phyloP scores from a whole-genome alignment of 2,888 invertebrate genomes.

The Rosalia funebris region DNA sequence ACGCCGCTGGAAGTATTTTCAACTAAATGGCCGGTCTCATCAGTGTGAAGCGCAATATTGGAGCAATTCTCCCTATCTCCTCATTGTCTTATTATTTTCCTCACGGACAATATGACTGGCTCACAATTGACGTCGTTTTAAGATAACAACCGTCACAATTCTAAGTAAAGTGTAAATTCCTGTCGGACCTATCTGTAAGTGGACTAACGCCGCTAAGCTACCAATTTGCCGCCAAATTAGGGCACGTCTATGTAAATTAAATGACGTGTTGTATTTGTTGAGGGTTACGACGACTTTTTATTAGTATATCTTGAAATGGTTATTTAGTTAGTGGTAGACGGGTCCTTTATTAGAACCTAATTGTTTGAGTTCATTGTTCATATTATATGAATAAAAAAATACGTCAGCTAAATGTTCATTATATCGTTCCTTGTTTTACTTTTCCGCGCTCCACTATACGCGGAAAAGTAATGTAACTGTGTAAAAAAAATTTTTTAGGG shows the following conservation, averaged over 20 bases:
- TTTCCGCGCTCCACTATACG: no score
- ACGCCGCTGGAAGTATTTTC: conserved; percentile 17
- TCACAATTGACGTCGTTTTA: conserved; percentile 43
- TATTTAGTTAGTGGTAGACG: background rate
- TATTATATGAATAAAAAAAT: no score
- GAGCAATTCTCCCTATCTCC: conserved; percentile 37
- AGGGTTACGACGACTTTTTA: conserved; percentile 9
- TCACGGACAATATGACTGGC: conserved; percentile 54
- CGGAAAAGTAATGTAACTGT: no score
- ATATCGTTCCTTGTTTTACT: no score
- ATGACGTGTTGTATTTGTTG: conserved; percentile 44
- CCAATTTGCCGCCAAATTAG: conserved; percentile 51
- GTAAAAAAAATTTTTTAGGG: no score
- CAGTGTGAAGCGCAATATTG: conserved; percentile 40
- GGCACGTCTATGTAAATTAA: conserved; percentile 52
- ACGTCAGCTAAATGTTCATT: no score
- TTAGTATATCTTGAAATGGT: conserved; percentile 3
- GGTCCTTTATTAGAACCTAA: background rate
- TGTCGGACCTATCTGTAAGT: conserved; percentile 43
- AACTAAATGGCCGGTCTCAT: conserved; percentile 39
- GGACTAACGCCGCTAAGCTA: conserved; percentile 49
- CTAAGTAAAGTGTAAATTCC: conserved; percentile 44
- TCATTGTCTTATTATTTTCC: conserved; percentile 52
- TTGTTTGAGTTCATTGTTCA: no score
- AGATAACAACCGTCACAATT: conserved; percentile 48